These are phyloP conservation scores for Trissolcus japonicus DNA, from an alignment of 2,888 invertebrate genomes.

Conservation along the genomic window DNA sequence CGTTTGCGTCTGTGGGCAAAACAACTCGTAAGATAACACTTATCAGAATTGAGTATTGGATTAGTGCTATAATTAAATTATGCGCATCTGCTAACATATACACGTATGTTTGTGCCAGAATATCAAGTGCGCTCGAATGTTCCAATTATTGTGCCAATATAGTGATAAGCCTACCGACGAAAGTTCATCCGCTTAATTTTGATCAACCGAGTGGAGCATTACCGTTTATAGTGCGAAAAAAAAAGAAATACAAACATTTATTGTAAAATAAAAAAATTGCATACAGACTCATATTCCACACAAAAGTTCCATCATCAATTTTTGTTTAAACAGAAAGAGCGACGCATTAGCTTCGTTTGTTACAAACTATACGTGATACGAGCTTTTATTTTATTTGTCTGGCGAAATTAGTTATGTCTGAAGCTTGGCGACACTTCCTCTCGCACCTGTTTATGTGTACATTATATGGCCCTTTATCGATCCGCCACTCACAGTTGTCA, in stretches of 20 bases:
- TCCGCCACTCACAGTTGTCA: constrained; percentile 24
- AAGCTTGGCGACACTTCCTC: constrained; percentile 2
- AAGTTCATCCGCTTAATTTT: too few relatives aligned
- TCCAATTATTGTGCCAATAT: constrained; percentile 4
- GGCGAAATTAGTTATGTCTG: constrained; percentile 12
- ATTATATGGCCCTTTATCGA: constrained; percentile 35
- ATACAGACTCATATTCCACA: too few relatives aligned
- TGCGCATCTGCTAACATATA: constrained; percentile 1
- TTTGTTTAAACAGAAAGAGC: too few relatives aligned
- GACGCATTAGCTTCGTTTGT: too few relatives aligned
- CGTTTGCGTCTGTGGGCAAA: constrained; percentile 7
- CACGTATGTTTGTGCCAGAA: background rate
- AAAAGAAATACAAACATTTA: too few relatives aligned
- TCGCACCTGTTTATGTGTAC: constrained; percentile 12
- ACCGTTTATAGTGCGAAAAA: too few relatives aligned
- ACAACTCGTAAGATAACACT: constrained; percentile 16
- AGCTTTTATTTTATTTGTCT: background rate
- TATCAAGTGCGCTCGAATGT: background rate
- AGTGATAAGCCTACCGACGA: background rate
- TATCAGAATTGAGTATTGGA: constrained; percentile 5
- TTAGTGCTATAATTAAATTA: constrained; percentile 5
- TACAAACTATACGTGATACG: background rate
- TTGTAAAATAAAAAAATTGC: too few relatives aligned
- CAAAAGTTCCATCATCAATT: too few relatives aligned
- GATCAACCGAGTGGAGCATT: too few relatives aligned